A percentile compares a stretch with the other conserved stretches of the same genome.
Conservation (phyloP, 2,113 vertebrate genomes). For the Erpornis zantholeuca region DNA sequence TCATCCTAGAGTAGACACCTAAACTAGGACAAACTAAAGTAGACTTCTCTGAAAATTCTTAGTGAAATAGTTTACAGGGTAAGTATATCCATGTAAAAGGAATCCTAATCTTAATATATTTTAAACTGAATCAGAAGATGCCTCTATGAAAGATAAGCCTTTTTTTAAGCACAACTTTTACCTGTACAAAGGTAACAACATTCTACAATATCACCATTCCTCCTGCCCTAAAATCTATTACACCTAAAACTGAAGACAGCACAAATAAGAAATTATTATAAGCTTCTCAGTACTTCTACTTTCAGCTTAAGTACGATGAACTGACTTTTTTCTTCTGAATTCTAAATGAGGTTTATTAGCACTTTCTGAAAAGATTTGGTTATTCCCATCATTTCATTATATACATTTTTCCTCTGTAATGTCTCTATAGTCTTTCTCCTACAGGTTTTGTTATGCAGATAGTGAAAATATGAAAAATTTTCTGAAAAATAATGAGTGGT, state of each 20-base stretch:
- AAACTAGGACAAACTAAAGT: neutral
- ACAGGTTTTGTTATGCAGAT: neutral
- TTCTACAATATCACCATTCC: neutral
- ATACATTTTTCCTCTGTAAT: neutral
- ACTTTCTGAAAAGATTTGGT: neutral
- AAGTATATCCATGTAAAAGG: neutral
- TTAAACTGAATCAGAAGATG: neutral
- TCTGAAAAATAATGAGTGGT: neutral
- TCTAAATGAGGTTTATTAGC: neutral
- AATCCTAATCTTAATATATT: neutral
- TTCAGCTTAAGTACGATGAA: neutral
- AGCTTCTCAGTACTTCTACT: neutral
- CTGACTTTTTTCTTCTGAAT: neutral
- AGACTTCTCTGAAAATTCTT: neutral
- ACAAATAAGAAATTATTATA: neutral
- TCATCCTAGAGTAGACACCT: neutral
- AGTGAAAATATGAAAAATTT: neutral
- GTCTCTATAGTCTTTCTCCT: neutral
- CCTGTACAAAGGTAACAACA: neutral
- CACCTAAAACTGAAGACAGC: neutral
- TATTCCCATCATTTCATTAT: neutral
- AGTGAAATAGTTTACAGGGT: neutral
- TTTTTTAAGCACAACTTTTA: neutral
- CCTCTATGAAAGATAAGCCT: neutral
- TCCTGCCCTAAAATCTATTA: neutral